Evolutionary conservation across 2,113 vertebrate species (phyloP).

Genomic region (Brachyhypopomus gauderio): DNA sequence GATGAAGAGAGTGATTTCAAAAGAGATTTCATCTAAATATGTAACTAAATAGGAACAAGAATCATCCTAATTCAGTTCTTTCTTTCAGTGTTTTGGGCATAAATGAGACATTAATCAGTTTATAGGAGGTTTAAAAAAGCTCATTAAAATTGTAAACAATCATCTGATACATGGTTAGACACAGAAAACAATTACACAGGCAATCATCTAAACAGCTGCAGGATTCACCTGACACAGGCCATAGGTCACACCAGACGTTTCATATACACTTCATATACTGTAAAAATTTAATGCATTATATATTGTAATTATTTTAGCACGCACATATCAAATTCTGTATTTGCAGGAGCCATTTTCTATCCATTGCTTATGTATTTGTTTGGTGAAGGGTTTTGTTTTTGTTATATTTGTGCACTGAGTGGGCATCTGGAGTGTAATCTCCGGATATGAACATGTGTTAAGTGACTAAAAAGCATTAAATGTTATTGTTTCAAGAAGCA

Average conservation of each 20-base stretch:
- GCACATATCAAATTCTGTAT: neutral
- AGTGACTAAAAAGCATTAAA: neutral
- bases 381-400: neutral
- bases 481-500: conserved; percentile 13
- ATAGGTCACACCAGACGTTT: neutral
- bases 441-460: neutral
- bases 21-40: neutral
- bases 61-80: neutral
- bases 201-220: neutral
- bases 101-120: neutral
- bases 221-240: neutral
- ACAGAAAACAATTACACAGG: neutral
- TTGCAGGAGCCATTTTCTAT: neutral
- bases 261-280: neutral
- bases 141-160: neutral
- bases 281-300: neutral
- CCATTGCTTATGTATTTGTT: neutral
- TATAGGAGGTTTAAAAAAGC: neutral
- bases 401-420: neutral
- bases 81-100: neutral
- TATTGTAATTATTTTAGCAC: neutral
- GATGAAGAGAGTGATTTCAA: neutral
- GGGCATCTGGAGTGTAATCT: conserved; percentile 11
- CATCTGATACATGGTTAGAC: neutral
- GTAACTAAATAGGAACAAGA: neutral